phyloP scores from a whole-genome alignment of 2,797 vertebrate species.

The Bufotes viridis region DNA sequence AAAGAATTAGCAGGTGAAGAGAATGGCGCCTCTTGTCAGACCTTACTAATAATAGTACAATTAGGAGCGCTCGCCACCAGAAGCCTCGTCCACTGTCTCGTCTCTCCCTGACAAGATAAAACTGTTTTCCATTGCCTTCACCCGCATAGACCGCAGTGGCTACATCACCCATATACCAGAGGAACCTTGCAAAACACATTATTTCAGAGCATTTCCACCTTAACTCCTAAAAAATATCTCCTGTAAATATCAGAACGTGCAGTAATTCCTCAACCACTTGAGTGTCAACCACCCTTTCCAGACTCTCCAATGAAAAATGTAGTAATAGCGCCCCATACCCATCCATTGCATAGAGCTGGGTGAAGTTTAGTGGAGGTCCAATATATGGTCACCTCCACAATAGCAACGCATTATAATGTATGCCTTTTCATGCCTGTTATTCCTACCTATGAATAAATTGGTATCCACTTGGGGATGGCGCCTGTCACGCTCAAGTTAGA shows the following conservation, averaged over 20 bases:
- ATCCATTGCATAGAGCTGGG: too few species aligned
- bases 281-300: not conserved
- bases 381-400: too few species aligned
- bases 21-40: slow-evolving; percentile 14
- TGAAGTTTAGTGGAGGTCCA: too few species aligned
- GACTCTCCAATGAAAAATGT: not conserved
- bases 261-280: not conserved
- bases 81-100: not conserved
- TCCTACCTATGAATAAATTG: too few species aligned
- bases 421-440: too few species aligned
- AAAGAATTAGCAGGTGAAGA: slow-evolving; percentile 35
- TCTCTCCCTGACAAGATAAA: not conserved
- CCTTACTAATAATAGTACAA: slow-evolving; percentile 45
- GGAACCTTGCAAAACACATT: not conserved
- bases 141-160: not conserved
- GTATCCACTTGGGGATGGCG: too few species aligned
- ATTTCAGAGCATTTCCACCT: not conserved
- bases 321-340: too few species aligned
- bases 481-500: too few species aligned
- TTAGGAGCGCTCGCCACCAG: slow-evolving; percentile 7
- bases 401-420: too few species aligned
- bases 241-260: not conserved
- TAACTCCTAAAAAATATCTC: not conserved
- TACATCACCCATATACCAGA: slow-evolving; percentile 2
- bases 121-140: not conserved